phyloP scores from a whole-genome alignment of 2,888 invertebrate genomes.

The Steinernema scapterisci region DNA sequence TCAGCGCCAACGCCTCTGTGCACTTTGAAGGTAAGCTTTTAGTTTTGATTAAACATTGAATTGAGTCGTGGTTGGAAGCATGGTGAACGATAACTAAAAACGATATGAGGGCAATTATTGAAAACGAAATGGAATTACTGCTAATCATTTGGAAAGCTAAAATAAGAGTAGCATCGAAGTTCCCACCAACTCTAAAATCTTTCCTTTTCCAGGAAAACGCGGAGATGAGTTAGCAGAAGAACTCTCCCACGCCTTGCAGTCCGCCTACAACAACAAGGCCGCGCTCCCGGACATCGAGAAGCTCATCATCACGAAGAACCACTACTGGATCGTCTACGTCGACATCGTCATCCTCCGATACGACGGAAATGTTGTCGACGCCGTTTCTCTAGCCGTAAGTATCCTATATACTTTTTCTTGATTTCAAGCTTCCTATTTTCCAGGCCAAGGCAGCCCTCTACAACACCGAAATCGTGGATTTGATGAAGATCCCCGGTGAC shows the following conservation, averaged over 20 bases:
- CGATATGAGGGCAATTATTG: too few relatives aligned
- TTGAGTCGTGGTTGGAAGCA: too few relatives aligned
- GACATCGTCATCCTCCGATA: conserved; percentile 78
- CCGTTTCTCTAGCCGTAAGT: conserved; percentile 79
- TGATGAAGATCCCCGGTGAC: conserved; percentile 54
- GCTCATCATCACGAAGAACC: conserved; percentile 51
- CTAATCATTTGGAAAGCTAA: too few relatives aligned
- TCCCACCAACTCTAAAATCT: too few relatives aligned
- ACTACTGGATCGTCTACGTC: conserved; percentile 56
- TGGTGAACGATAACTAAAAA: too few relatives aligned
- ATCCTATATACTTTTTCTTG: not conserved
- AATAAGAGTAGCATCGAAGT: too few relatives aligned
- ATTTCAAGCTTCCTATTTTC: not conserved
- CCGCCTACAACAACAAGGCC: conserved; percentile 75
- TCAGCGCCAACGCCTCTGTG: conserved; percentile 95
- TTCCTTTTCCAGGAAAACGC: conserved; percentile 75
- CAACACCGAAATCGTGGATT: conserved; percentile 52
- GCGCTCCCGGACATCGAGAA: conserved; percentile 73
- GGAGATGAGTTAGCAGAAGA: conserved; percentile 87
- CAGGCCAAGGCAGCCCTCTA: conserved; percentile 59
- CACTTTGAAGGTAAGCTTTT: conserved; percentile 86
- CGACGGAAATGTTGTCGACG: conserved; percentile 94
- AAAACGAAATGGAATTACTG: too few relatives aligned
- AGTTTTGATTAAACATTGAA: too few relatives aligned
- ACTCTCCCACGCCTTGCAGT: conserved; percentile 79